Evolutionary conservation across 2,797 vertebrate genomes (phyloP).

Genomic region (Tarsius wallacei): DNA sequence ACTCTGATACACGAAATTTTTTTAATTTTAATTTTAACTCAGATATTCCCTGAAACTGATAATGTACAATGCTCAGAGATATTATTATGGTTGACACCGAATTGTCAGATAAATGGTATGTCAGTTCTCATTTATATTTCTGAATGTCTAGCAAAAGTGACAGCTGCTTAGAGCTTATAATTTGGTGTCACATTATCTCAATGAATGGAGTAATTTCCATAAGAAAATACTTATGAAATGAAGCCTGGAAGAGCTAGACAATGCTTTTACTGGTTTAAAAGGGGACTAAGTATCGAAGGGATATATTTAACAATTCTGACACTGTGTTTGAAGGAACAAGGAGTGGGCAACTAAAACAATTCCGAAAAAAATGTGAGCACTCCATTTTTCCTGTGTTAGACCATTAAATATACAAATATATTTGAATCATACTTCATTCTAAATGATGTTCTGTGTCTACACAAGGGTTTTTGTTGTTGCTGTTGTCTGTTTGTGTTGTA

Average conservation of each 20-base stretch:
- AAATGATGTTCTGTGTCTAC: background rate
- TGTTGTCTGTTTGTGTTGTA: background rate
- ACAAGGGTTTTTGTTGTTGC: background rate
- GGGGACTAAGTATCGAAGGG: slow-evolving; percentile 78
- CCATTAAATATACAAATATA: background rate
- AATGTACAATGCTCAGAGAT: slow-evolving; percentile 76
- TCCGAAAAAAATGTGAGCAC: background rate
- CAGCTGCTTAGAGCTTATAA: slow-evolving; percentile 87
- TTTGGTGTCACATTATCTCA: slow-evolving; percentile 84
- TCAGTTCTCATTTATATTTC: slow-evolving; percentile 90
- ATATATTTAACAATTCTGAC: slow-evolving; percentile 84
- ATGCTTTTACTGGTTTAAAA: slow-evolving; percentile 84
- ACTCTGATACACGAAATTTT: slow-evolving; percentile 71
- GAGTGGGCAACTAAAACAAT: background rate
- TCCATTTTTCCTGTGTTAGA: background rate
- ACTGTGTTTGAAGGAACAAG: background rate
- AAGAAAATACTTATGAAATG: slow-evolving; percentile 82
- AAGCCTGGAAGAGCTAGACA: slow-evolving; percentile 83
- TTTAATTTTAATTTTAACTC: slow-evolving; percentile 86
- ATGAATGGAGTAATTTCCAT: slow-evolving; percentile 85
- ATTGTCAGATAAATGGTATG: slow-evolving; percentile 88
- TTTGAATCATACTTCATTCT: background rate
- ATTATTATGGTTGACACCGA: slow-evolving; percentile 84
- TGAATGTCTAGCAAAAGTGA: slow-evolving; percentile 86
- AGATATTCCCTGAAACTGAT: slow-evolving; percentile 77